Conservation (phyloP, 2,797 vertebrate species). For the Tokudaia tokunoshimensis region DNA sequence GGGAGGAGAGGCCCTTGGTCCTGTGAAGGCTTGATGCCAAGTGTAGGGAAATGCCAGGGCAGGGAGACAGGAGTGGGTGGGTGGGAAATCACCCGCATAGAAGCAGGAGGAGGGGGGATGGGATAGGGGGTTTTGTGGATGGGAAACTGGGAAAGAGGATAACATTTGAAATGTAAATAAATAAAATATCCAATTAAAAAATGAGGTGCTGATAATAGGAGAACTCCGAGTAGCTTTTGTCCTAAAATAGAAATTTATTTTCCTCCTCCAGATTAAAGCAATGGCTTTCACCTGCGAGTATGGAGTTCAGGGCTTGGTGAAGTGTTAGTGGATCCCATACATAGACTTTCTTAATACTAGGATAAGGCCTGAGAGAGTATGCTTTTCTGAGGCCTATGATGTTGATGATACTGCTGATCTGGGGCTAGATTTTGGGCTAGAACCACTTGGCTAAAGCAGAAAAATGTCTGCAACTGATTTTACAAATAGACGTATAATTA, state of each 20-base stretch:
- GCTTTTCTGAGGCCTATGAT: neutral
- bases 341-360: neutral
- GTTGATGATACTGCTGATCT: neutral
- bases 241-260: neutral
- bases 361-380: neutral
- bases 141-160: too few species aligned
- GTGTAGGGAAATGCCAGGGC: too few species aligned
- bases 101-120: too few species aligned
- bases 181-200: too few species aligned
- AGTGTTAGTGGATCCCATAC: neutral
- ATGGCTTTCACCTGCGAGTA: neutral
- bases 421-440: neutral
- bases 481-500: neutral
- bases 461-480: neutral
- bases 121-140: too few species aligned
- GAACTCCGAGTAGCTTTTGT: neutral
- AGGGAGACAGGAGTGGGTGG: too few species aligned
- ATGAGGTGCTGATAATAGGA: neutral
- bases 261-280: neutral
- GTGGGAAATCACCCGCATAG: too few species aligned
- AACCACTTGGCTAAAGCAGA: neutral
- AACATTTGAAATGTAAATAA: too few species aligned
- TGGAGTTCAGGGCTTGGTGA: neutral
- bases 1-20: too few species aligned
- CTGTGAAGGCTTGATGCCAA: too few species aligned